Evolutionary conservation across 92 coral and sea anemone genomes (phyloP).

Genomic region (Epizoanthus illoricatus): DNA sequence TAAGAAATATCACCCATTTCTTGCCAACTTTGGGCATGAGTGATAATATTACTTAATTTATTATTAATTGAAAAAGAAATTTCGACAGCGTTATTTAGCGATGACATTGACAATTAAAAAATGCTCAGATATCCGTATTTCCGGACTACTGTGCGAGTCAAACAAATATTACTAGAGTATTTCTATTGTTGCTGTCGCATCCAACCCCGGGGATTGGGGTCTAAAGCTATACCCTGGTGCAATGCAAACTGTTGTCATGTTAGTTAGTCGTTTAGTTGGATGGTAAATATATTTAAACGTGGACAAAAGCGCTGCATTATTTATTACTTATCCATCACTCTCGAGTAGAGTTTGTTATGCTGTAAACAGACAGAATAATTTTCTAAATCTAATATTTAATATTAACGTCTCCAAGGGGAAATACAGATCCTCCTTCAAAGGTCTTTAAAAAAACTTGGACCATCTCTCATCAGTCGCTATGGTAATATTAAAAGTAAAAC

Average conservation of each 20-base stretch:
- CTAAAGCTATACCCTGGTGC: no score
- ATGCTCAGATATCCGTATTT: neutral
- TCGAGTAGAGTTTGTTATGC: neutral
- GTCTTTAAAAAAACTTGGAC: no score
- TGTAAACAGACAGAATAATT: neutral
- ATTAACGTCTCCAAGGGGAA: no score
- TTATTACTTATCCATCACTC: neutral
- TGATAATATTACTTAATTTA: neutral
- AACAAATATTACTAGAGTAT: neutral
- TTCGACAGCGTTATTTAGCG: conserved; percentile 29
- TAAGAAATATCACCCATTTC: neutral
- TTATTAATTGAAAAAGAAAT: conserved; percentile 26
- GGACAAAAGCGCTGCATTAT: neutral
- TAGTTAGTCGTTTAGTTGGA: no score
- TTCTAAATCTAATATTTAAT: no score
- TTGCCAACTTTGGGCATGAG: neutral
- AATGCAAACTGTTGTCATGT: no score
- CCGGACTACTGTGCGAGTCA: neutral
- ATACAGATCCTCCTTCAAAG: no score
- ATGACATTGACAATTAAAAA: conserved; percentile 25
- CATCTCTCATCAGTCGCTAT: no score
- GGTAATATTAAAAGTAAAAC: no score
- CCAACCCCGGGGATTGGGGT: neutral
- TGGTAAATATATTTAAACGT: no score
- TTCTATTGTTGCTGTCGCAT: neutral